Base-by-base conservation (phyloP, 2,113 vertebrate genomes). In the Rattus norvegicus region DNA sequence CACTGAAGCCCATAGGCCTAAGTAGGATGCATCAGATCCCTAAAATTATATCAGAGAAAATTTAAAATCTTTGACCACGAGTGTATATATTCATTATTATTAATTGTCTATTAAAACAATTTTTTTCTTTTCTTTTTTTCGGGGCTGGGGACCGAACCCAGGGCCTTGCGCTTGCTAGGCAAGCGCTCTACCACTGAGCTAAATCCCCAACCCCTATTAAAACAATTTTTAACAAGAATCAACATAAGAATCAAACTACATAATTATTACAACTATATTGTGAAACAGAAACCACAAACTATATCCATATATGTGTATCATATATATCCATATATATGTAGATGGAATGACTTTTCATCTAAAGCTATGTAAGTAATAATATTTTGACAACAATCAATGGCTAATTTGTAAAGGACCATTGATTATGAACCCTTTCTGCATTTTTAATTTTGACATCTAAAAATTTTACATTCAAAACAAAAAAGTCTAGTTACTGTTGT, bases 401-500 rank as follows among this genome's bases (percentile, higher is more conserved):
- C 59, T 96, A 92, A 91, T 96, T 92, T 97, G 73, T 59, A 91
- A 96, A 95, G 61, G 84, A 92, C 56, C 56, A 80, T 52, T 95
- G 59, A 43, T 90, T 95, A 93, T 61, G 5, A 90, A 63, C 92
- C 67, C 63, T 86, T 14, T 95, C 54, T 87, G 69, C 33, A 97
- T 96, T 95, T 93, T 61, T 93, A 97, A 93, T 87, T 96, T 88
- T 94, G 96, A 91, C 91, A 97, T 93, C 88, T 95, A 93, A 83
- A 92, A 96, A 95, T 96, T 94, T 95, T 97, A 79, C 43, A 96
- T 89, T 77, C 70, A 93, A 89, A 96, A 65, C 22, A 85, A 81
- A 84, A 43, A 94, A 93, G 30, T 73, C 5, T 19, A 90, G 83
- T 70, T 61, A 95, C 70, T 95, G 73, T 93, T 97, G 95, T 83